A percentile compares a stretch with the other conserved stretches of the same genome.
Conservation (phyloP, 2,888 invertebrate genomes). For the Eurois occulta region DNA sequence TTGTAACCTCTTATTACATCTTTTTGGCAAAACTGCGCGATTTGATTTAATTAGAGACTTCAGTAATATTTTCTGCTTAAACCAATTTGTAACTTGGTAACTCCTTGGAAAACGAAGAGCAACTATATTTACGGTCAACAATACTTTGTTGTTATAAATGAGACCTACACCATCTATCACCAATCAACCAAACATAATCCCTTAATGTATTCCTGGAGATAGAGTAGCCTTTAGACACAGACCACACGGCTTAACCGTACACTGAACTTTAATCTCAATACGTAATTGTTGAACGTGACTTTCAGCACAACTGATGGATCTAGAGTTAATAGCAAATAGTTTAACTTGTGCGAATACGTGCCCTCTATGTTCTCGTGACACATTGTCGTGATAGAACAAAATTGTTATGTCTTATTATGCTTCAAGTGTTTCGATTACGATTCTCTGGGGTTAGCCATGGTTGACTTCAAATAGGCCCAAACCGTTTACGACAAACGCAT, state of each 20-base stretch:
- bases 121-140: neutral
- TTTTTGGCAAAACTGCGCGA: neutral
- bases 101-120: neutral
- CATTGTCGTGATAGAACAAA: conserved; percentile 47
- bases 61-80: neutral
- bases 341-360: conserved; percentile 41
- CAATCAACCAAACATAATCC: neutral
- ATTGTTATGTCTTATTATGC: conserved; percentile 55
- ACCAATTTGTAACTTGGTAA: neutral
- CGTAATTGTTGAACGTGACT: conserved; percentile 65
- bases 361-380: conserved; percentile 38
- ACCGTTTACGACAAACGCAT: neutral
- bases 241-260: conserved; percentile 45
- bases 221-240: conserved; percentile 6
- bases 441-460: conserved; percentile 9
- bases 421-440: conserved; percentile 31
- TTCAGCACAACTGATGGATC: conserved; percentile 49
- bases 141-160: neutral
- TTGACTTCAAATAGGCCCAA: neutral
- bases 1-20: neutral
- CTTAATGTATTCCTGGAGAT: neutral
- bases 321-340: conserved; percentile 60
- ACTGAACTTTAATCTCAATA: conserved; percentile 62
- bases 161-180: neutral
- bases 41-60: neutral